Conservation (phyloP, 2,113 vertebrate genomes). For the Puffinus mauretanicus region DNA sequence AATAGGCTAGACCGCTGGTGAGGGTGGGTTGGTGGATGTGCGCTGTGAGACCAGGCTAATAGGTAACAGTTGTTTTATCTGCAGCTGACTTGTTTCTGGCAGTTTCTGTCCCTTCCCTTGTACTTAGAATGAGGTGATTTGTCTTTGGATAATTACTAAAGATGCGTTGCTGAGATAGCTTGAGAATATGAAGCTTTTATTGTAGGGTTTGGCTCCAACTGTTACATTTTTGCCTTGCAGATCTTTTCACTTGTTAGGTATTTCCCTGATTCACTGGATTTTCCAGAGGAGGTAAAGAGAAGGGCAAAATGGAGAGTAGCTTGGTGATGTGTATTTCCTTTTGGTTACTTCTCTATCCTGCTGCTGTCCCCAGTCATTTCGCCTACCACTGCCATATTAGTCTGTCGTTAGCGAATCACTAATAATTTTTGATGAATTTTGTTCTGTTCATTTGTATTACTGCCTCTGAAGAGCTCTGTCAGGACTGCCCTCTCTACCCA, state of each 20-base stretch:
- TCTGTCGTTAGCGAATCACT: neutral
- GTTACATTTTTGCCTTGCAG: neutral
- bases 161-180: conserved; percentile 26
- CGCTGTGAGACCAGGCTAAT: neutral
- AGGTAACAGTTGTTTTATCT: neutral
- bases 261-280: conserved; percentile 8
- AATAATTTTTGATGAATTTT: neutral
- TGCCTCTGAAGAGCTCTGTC: neutral
- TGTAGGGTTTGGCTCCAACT: conserved; percentile 14
- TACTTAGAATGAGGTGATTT: conserved; percentile 42
- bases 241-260: neutral
- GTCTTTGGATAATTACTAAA: conserved; percentile 51
- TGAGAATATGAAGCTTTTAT: neutral
- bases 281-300: neutral
- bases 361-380: neutral
- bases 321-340: neutral
- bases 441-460: neutral
- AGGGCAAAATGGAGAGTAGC: neutral
- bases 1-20: neutral
- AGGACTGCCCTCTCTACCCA: neutral
- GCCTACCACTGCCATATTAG: neutral
- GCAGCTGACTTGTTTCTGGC: conserved; percentile 9
- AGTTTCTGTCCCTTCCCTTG: conserved; percentile 7
- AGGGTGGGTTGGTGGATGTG: neutral
- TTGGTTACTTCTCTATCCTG: neutral